These are phyloP conservation scores for Volucella zonaria DNA, from an alignment of 2,888 invertebrate genomes.

Conservation along the genomic window DNA sequence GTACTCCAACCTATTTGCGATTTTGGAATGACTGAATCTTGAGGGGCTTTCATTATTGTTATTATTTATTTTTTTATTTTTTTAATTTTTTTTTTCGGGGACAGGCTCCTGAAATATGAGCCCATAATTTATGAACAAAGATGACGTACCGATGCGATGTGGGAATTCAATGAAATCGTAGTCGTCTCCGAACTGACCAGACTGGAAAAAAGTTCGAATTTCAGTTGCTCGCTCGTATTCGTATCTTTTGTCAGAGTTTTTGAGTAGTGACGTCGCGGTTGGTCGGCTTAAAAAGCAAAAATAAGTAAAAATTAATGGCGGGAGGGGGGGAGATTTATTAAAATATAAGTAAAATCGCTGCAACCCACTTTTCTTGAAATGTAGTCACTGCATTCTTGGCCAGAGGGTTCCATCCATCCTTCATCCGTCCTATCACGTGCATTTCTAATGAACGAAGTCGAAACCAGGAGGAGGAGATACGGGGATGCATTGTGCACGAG, in stretches of 20 bases:
- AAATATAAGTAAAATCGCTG: slow-evolving; percentile 37
- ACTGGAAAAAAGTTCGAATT: slow-evolving; percentile 65
- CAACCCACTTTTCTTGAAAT: slow-evolving; percentile 53
- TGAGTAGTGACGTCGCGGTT: too few relatives aligned
- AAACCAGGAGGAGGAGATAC: slow-evolving; percentile 27
- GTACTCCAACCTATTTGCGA: neutral
- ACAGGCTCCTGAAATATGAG: slow-evolving; percentile 71
- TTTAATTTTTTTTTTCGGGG: slow-evolving; percentile 56
- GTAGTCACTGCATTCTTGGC: slow-evolving; percentile 50
- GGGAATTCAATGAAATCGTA: slow-evolving; percentile 39
- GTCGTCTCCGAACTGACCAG: slow-evolving; percentile 34
- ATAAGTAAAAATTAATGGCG: neutral
- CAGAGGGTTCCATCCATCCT: slow-evolving; percentile 18
- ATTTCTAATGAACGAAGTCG: slow-evolving; percentile 61
- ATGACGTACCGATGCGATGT: slow-evolving; percentile 53
- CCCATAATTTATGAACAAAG: slow-evolving; percentile 61
- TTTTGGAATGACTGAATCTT: slow-evolving; percentile 41
- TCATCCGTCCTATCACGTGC: slow-evolving; percentile 40
- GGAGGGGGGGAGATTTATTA: slow-evolving; percentile 6
- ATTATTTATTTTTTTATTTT: too few relatives aligned
- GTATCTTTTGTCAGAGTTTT: neutral
- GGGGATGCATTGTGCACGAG: slow-evolving; percentile 10
- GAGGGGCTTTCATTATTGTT: neutral
- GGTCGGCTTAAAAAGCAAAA: neutral
- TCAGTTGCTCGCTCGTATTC: slow-evolving; percentile 28